Conservation (phyloP, 1,140 invertebrate genomes). For the Dendrolimus punctatus region DNA sequence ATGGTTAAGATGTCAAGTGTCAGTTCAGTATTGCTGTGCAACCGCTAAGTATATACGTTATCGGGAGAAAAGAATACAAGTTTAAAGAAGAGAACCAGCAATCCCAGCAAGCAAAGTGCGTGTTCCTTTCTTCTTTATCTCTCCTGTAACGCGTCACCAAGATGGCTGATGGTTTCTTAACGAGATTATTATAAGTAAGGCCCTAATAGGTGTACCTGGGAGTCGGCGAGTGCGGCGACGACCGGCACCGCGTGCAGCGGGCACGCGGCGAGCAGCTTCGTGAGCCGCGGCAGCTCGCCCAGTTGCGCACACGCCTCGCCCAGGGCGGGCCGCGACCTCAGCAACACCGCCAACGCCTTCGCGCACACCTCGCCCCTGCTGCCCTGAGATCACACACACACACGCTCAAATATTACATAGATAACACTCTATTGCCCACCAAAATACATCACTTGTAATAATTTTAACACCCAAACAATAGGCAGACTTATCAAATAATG, state of each 20-base stretch:
- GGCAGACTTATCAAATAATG: too few species aligned
- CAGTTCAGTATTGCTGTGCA: too few species aligned
- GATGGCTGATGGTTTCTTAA: too few species aligned
- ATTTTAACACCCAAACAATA: too few species aligned
- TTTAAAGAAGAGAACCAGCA: too few species aligned
- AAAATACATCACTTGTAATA: not conserved
- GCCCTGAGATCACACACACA: conserved; percentile 69
- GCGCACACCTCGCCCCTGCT: conserved; percentile 89
- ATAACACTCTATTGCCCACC: not conserved
- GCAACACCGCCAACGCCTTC: conserved; percentile 85
- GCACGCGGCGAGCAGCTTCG: conserved; percentile 82
- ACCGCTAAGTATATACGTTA: too few species aligned
- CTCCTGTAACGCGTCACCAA: too few species aligned
- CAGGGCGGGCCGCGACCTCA: conserved; percentile 89
- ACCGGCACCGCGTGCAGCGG: conserved; percentile 88
- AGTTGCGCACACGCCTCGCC: conserved; percentile 93
- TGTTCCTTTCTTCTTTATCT: too few species aligned
- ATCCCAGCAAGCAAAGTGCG: too few species aligned
- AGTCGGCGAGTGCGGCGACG: conserved; percentile 87
- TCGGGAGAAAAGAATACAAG: too few species aligned
- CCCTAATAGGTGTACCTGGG: conserved; percentile 81
- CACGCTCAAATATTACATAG: not conserved
- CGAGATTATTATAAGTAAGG: too few species aligned
- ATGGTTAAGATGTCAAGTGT: too few species aligned
- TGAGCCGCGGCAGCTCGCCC: conserved; percentile 94